Evolutionary conservation across 2,888 invertebrate species (phyloP), one percentile per base, ranked within the genome.

Genomic region (Aspidiotus rigidus): DNA sequence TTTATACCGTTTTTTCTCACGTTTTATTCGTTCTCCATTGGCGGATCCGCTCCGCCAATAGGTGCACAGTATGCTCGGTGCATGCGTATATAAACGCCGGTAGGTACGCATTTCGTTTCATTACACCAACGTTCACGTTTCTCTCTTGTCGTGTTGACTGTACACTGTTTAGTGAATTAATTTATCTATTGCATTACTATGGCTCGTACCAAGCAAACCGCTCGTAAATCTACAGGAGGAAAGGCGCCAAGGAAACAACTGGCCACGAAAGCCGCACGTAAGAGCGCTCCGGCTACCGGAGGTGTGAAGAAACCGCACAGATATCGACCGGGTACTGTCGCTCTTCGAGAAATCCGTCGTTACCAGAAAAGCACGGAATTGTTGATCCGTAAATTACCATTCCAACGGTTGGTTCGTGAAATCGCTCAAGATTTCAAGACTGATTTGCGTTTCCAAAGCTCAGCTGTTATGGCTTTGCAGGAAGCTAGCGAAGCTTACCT

Each of bases 271-370:
- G 81, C 81, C 66, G 81, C 81, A 53, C 76, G 81, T 66, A 82
- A 82, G 74, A 79, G 79, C 71, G 81, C 81, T 8, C 81, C 81
- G 41, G 77, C 80, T 11, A 80, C 81, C 39, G 82, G 81, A 67
- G 81, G 81, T 72, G 80, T 82, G 61, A 82, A 83, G 78, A 82
- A 81, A 74, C 81, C 81, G 62, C 81, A 81, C 76, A 77, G 80
- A 64, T 73, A 88, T 72, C 66, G 71, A 57, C 72, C 72, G 8
- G 72, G 72, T 28, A 70, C 70, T 0, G 70, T 70, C 41, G 87
- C 87, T 41, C 79, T 87, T 57, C 80, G 86, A 74, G 87, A 88
- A 78, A 87, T 87, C 60, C 79, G 87, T 71, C 81, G 81, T 72
- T 82, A 82, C 75, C 82, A 82, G 75, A 82, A 81, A 74, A 79